Evolutionary conservation across 2,113 vertebrate genomes (phyloP).

Genomic region (Cacatua alba): DNA sequence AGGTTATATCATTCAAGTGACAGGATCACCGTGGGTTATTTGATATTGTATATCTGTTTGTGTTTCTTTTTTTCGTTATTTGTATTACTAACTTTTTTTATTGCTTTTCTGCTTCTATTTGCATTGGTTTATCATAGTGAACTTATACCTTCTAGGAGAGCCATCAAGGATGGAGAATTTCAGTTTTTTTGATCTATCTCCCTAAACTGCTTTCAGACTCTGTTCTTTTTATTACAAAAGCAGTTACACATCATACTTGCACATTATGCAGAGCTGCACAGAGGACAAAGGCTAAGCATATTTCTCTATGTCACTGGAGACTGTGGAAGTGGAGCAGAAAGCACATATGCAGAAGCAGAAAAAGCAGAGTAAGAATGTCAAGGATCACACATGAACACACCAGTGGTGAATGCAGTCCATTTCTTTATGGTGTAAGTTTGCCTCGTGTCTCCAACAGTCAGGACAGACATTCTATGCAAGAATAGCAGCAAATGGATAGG

Average conservation of each 20-base stretch:
- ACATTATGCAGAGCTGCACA: neutral
- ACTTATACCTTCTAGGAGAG: neutral
- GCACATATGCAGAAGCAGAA: neutral
- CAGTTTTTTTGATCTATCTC: neutral
- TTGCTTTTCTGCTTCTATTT: neutral
- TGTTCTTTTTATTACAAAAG: neutral
- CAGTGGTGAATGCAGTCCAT: fast-evolving
- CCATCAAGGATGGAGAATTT: neutral
- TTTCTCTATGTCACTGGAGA: neutral
- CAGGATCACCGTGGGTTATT: neutral
- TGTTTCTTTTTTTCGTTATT: neutral
- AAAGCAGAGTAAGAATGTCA: neutral
- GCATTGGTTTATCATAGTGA: neutral
- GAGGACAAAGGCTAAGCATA: neutral
- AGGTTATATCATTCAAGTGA: neutral
- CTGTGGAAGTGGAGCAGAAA: neutral
- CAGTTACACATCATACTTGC: neutral
- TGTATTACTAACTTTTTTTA: neutral
- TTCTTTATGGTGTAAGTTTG: neutral
- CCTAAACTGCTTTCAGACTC: neutral
- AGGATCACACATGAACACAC: fast-evolving
- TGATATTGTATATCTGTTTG: neutral
- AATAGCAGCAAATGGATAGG: neutral
- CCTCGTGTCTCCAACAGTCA: neutral
- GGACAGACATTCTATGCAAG: neutral